Evolutionary conservation across 2,888 invertebrate genomes (phyloP), one percentile per base, ranked within the genome.

Genomic region (Drosophila meridionalis): DNA sequence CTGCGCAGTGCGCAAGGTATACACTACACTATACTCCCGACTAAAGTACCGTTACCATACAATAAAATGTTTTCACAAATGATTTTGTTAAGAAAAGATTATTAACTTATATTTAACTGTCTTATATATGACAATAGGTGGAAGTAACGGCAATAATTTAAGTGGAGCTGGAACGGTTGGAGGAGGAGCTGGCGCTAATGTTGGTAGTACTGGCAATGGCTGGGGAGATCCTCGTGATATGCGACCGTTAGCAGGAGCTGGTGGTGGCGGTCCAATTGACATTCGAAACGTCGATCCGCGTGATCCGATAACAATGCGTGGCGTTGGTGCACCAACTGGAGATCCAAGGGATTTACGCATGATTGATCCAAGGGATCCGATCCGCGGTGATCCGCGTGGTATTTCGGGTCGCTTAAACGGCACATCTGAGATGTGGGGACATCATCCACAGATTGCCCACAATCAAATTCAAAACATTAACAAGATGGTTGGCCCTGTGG

Each of bases 321-420:
- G 92, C 60, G 90, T 93, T 14, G 89, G 93, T 57, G 89, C 93
- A 75, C 81, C 90, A 34, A 88, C 84, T 38, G 92, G 91, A 63
- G 93, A 93, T 83, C 92, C 92, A 0, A 92, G 93, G 42, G 93
- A 93, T 69, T 85, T 93, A 57, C 91, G 94, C 56, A 94, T 94
- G 93, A 92, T 94, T 43, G 93, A 93, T 85, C 94, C 94, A 2
- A 92, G 94, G 7, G 93, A 93, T 78, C 93, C 94, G 63, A 95
- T 95, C 80, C 94, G 96, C 55, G 96, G 96, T 2, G 96, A 96
- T 92, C 95, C 95, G 0, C 94, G 96, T 55, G 97, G 97, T 56
- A 97, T 97, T 86, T 97, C 97, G 14, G 97, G 97, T 20, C 94
- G 97, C 12, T 94, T 97, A 65, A 97, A 97, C 91, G 97, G 97